Evolutionary conservation across 2,797 vertebrate species (phyloP).

Genomic region (Knipowitschia caucasica): DNA sequence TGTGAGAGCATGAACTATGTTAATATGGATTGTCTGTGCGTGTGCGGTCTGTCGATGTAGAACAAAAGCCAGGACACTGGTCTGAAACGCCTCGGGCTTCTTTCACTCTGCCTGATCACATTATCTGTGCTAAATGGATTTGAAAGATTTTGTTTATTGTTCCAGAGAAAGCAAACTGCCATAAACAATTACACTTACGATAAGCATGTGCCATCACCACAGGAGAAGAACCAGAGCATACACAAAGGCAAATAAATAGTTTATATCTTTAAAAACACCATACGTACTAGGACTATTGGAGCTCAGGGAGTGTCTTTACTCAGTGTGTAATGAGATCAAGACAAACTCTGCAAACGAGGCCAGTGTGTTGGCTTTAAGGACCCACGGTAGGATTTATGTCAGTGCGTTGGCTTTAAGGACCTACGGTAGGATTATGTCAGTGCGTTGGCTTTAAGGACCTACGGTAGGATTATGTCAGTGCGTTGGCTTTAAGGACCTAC

Average conservation of each 20-base stretch:
- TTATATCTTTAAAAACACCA: no score
- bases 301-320: neutral
- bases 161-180: slow-evolving; percentile 54
- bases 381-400: slow-evolving; percentile 18
- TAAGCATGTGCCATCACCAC: slow-evolving; percentile 43
- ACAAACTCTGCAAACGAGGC: slow-evolving; percentile 26
- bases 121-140: slow-evolving; percentile 60
- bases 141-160: slow-evolving; percentile 63
- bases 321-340: slow-evolving; percentile 29
- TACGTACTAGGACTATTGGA: neutral
- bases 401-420: no score
- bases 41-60: slow-evolving; percentile 14
- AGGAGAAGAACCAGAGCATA: slow-evolving; percentile 2
- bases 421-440: no score
- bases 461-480: no score
- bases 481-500: no score
- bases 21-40: slow-evolving; percentile 9
- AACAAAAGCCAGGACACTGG: slow-evolving; percentile 41
- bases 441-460: no score
- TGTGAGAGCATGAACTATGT: neutral
- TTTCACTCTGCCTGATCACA: slow-evolving; percentile 51
- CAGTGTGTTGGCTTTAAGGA: slow-evolving; percentile 24
- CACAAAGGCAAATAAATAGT: slow-evolving; percentile 1
- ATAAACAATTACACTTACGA: slow-evolving; percentile 56
- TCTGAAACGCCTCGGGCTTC: slow-evolving; percentile 40